A percentile compares a stretch with the other conserved stretches of the same genome.
Evolutionary conservation across 1,140 invertebrate genomes (phyloP).

Genomic region (Drosophila pachea): DNA sequence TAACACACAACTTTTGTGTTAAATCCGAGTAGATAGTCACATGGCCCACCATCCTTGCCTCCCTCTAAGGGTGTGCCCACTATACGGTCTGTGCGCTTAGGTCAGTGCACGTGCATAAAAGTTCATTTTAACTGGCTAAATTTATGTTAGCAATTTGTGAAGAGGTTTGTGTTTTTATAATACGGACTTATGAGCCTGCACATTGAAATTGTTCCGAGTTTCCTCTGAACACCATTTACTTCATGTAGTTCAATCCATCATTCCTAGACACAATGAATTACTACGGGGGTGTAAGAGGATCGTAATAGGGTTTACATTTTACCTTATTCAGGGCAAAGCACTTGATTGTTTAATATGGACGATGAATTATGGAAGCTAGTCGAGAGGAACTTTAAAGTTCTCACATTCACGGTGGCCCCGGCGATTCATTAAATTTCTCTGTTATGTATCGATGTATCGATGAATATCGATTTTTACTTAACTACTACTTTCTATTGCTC

Average conservation of each 20-base stretch:
- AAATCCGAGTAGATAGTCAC: conserved; percentile 50
- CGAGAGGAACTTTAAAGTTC: too few relatives aligned
- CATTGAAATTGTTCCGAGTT: background rate
- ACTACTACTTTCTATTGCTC: background rate
- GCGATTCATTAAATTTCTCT: background rate
- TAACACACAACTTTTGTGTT: conserved; percentile 68
- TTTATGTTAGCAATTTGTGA: conserved; percentile 11
- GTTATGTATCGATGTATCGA: background rate
- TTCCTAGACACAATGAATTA: background rate
- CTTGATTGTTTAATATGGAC: too few relatives aligned
- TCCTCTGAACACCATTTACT: background rate
- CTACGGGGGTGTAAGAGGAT: too few relatives aligned
- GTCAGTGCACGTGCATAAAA: background rate
- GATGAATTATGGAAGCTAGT: too few relatives aligned
- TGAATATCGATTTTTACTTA: background rate
- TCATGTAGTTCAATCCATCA: background rate
- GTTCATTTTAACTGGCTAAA: conserved; percentile 4
- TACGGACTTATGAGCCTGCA: background rate
- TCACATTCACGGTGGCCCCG: too few relatives aligned
- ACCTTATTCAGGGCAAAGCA: too few relatives aligned
- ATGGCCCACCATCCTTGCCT: background rate
- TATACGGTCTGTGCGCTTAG: background rate
- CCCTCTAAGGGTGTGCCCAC: too few relatives aligned
- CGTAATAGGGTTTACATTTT: too few relatives aligned
- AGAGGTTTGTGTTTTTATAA: background rate